Percentiles rank a stretch among this genome's conserved stretches.
Conservation (phyloP, 2,888 invertebrate species). For the Cephus runcator region DNA sequence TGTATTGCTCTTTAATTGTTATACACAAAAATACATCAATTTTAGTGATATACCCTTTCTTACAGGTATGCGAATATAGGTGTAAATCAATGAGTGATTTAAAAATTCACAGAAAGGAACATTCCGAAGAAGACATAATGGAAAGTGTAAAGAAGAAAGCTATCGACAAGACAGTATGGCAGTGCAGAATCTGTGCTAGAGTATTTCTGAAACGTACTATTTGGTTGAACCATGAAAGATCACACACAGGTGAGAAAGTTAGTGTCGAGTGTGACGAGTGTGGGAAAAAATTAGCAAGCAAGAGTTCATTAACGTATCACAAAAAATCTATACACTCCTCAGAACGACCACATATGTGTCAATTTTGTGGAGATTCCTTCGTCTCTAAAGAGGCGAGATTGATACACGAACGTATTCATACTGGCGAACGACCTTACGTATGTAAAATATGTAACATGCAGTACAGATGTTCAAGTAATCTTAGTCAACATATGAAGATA, state of each 20-base stretch:
- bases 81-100: slow-evolving; percentile 56
- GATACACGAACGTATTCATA: slow-evolving; percentile 63
- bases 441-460: slow-evolving; percentile 53
- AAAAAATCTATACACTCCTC: slow-evolving; percentile 62
- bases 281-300: slow-evolving; percentile 51
- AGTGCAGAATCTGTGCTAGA: slow-evolving; percentile 48
- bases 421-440: slow-evolving; percentile 55
- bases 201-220: slow-evolving; percentile 46
- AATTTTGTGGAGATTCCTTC: slow-evolving; percentile 62
- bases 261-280: slow-evolving; percentile 47
- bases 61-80: slow-evolving; percentile 46
- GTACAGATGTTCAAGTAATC: slow-evolving; percentile 57
- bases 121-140: slow-evolving; percentile 47
- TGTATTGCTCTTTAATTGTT: slow-evolving; percentile 20
- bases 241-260: slow-evolving; percentile 40
- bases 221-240: slow-evolving; percentile 48
- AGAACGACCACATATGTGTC: slow-evolving; percentile 64
- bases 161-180: slow-evolving; percentile 38
- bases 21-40: background rate
- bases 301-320: slow-evolving; percentile 59
- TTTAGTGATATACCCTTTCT: background rate
- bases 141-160: slow-evolving; percentile 41
- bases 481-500: slow-evolving; percentile 54
- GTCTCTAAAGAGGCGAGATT: slow-evolving; percentile 62
- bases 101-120: slow-evolving; percentile 51